These are phyloP conservation scores for Rhabdomys pumilio DNA, from an alignment of 2,797 vertebrate genomes.

Conservation along the genomic window DNA sequence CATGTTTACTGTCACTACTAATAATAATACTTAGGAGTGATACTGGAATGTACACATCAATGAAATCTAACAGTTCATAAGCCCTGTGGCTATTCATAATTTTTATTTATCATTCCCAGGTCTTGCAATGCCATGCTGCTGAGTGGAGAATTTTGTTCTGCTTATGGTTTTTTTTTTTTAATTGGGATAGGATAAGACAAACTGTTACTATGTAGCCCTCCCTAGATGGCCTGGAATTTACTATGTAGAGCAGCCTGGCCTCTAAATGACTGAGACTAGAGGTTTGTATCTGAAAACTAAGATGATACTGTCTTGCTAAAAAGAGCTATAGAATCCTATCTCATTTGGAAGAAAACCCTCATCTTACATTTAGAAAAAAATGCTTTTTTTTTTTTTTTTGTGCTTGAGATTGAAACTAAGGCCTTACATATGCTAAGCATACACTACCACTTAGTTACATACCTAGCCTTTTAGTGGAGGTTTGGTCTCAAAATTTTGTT, in stretches of 20 bases:
- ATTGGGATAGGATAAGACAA: background rate
- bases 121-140: constrained; percentile 21
- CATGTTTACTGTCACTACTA: background rate
- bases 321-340: background rate
- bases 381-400: background rate
- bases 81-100: background rate
- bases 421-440: background rate
- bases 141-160: background rate
- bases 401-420: background rate
- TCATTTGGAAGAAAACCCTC: background rate
- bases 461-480: background rate
- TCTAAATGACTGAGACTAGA: background rate
- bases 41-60: background rate
- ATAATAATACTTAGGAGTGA: constrained; percentile 1
- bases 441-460: background rate
- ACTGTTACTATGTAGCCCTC: background rate
- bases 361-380: background rate
- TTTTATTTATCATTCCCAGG: constrained; percentile 31
- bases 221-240: background rate
- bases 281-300: background rate
- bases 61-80: constrained; percentile 23
- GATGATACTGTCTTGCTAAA: background rate
- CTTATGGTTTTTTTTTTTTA: no score
- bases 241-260: background rate
- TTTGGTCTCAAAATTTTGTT: background rate